A percentile compares a stretch with the other conserved stretches of the same genome.
phyloP scores from a whole-genome alignment of 2,797 vertebrate genomes.

The Glyptemys insculpta region DNA sequence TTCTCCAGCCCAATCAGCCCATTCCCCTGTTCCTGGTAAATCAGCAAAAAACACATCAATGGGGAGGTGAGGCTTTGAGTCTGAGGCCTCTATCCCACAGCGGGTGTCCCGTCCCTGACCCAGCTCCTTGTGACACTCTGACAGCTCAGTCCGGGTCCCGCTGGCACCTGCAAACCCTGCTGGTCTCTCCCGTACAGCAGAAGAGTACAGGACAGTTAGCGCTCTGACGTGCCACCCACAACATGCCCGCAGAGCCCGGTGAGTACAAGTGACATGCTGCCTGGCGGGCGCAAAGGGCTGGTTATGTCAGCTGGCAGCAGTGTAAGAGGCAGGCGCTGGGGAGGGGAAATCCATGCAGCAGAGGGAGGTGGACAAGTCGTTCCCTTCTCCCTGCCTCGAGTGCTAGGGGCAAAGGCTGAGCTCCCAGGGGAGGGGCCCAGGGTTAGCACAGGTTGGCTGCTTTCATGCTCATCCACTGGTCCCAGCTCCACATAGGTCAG shows the following conservation, averaged over 20 bases:
- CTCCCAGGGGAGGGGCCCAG: too few species aligned
- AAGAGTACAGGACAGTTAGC: not conserved
- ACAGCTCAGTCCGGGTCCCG: not conserved
- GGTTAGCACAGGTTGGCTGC: not conserved
- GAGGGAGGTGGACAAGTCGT: not conserved
- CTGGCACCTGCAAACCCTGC: not conserved
- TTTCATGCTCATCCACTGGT: too few species aligned
- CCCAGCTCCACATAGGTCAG: not conserved
- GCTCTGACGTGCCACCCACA: not conserved
- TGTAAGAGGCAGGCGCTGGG: too few species aligned
- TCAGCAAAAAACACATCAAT: accelerated
- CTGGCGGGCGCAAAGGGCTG: too few species aligned
- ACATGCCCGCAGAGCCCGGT: too few species aligned
- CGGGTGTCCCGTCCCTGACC: not conserved
- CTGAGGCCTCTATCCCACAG: too few species aligned
- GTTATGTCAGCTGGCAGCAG: not conserved
- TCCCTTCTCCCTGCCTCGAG: not conserved
- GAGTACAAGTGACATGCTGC: not conserved
- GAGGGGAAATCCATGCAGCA: too few species aligned
- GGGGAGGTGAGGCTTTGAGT: not conserved
- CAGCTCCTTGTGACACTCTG: not conserved
- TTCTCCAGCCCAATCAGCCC: accelerated
- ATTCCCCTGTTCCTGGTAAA: not conserved
- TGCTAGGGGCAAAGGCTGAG: not conserved
- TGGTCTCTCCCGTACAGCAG: not conserved